Conservation (phyloP, 2,797 vertebrate species). For the Tiaroga cobitis region DNA sequence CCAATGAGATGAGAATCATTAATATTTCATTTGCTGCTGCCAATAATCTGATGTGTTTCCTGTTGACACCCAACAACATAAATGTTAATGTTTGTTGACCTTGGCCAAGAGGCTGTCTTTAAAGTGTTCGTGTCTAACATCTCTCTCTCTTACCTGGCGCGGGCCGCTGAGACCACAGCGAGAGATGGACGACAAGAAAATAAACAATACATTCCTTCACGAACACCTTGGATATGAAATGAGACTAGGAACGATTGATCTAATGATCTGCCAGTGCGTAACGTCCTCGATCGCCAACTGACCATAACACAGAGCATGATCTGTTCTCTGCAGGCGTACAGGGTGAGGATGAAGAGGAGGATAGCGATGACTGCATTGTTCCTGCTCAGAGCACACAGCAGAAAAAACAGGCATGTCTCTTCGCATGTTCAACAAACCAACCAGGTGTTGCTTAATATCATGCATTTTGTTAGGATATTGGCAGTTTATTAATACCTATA, state of each 20-base stretch:
- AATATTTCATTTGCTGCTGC: slow-evolving; percentile 66
- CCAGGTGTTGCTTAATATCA: too few species aligned
- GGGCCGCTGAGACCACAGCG: slow-evolving; percentile 9
- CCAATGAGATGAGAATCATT: slow-evolving; percentile 51
- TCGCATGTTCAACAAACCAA: background rate
- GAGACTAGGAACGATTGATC: background rate
- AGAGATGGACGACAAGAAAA: slow-evolving; percentile 7
- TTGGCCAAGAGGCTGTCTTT: slow-evolving; percentile 52
- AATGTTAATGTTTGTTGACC: slow-evolving; percentile 65
- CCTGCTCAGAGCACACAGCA: slow-evolving; percentile 64
- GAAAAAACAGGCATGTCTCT: slow-evolving; percentile 75
- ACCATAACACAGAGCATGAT: background rate
- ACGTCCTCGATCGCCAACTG: background rate
- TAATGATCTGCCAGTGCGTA: background rate
- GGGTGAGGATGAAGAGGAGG: slow-evolving; percentile 67
- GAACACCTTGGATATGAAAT: background rate
- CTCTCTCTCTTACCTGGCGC: slow-evolving; percentile 44
- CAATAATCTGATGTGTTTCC: slow-evolving; percentile 58
- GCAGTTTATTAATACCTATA: too few species aligned
- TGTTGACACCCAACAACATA: slow-evolving; percentile 59
- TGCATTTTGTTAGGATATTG: too few species aligned
- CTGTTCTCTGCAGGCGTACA: slow-evolving; percentile 68
- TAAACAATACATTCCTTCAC: background rate
- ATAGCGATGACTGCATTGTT: slow-evolving; percentile 88
- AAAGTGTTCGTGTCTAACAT: slow-evolving; percentile 51